phyloP scores from a whole-genome alignment of 1,140 invertebrate genomes.

The Thaumetopoea pityocampa region DNA sequence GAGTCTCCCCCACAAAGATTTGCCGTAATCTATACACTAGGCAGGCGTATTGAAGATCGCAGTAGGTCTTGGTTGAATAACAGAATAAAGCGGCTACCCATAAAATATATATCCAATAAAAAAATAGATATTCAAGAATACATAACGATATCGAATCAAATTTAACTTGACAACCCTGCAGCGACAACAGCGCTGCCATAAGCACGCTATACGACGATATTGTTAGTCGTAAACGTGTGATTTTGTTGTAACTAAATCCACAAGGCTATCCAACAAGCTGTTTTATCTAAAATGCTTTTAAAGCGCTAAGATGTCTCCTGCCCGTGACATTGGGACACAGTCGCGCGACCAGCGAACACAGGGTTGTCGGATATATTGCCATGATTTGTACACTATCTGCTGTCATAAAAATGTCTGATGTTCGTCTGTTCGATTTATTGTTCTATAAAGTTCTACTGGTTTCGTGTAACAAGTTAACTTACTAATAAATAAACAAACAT shows the following conservation, averaged over 20 bases:
- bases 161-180: constrained; percentile 9
- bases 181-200: constrained; percentile 35
- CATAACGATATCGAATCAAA: too few relatives aligned
- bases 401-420: constrained; percentile 58
- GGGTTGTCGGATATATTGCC: constrained; percentile 47
- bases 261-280: constrained; percentile 39
- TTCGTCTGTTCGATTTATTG: constrained; percentile 51
- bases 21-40: too few relatives aligned
- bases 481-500: too few relatives aligned
- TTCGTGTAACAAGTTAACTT: constrained; percentile 1
- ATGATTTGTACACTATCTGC: constrained; percentile 53
- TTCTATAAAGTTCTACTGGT: constrained; percentile 10
- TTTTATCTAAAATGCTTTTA: constrained; percentile 67
- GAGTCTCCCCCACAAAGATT: too few relatives aligned
- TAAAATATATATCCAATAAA: too few relatives aligned
- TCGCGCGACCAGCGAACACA: constrained; percentile 24
- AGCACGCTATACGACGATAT: constrained; percentile 42
- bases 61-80: too few relatives aligned
- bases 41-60: too few relatives aligned
- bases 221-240: constrained; percentile 63
- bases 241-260: constrained; percentile 64
- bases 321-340: constrained; percentile 32
- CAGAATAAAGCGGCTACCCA: too few relatives aligned
- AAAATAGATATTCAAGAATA: too few relatives aligned
- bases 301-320: constrained; percentile 49